Conservation (phyloP, 2,888 invertebrate genomes). For the Trissoscelio sp. region DNA sequence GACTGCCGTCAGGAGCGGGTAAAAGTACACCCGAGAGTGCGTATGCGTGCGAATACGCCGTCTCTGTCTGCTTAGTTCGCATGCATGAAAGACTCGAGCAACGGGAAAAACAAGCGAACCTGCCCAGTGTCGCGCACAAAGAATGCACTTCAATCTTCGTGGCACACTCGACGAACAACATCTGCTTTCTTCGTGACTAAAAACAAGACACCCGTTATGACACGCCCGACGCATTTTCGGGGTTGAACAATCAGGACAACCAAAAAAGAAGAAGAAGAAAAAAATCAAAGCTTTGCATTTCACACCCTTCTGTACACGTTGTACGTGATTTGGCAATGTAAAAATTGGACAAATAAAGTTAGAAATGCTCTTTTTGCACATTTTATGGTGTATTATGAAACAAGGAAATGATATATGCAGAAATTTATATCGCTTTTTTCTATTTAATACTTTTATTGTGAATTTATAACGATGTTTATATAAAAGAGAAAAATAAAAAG, state of each 20-base stretch:
- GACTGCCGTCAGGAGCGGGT: conserved; percentile 27
- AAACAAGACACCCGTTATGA: conserved; percentile 49
- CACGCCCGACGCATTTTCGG: conserved; percentile 34
- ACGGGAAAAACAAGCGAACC: conserved; percentile 54
- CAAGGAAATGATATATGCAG: too few species aligned
- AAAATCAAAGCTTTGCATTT: too few species aligned
- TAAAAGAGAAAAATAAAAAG: too few species aligned
- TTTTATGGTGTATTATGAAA: too few species aligned
- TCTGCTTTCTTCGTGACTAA: conserved; percentile 33
- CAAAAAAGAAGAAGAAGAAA: too few species aligned
- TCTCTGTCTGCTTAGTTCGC: conserved; percentile 34
- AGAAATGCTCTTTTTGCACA: too few species aligned
- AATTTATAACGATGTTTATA: too few species aligned
- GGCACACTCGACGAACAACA: conserved; percentile 15
- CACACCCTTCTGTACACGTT: too few species aligned
- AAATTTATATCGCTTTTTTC: too few species aligned
- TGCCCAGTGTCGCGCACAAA: conserved; percentile 39
- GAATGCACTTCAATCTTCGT: conserved; percentile 51
- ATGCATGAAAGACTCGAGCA: conserved; percentile 45
- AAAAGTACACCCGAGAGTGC: conserved; percentile 37
- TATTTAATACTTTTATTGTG: too few species aligned
- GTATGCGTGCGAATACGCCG: conserved; percentile 39
- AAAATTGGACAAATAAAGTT: too few species aligned
- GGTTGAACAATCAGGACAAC: conserved; percentile 12
- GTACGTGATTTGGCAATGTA: too few species aligned